These are phyloP conservation scores for Epizoanthus scotinus DNA, from an alignment of 92 coral and sea anemone genomes.

Conservation along the genomic window DNA sequence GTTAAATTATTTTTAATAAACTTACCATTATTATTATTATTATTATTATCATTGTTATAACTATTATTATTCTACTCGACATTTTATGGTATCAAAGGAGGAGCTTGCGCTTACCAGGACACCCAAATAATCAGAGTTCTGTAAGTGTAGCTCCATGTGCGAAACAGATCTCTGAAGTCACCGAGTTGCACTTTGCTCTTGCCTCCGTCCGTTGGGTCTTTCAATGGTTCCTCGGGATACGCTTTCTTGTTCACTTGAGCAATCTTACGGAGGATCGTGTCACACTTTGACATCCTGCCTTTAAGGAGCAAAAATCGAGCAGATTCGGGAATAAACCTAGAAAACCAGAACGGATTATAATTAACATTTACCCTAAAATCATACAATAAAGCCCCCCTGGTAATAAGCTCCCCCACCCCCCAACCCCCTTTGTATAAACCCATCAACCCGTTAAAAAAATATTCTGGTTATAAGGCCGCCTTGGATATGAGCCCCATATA, in stretches of 20 bases:
- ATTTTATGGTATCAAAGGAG: too few relatives aligned
- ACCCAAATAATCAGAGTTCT: conserved; percentile 12
- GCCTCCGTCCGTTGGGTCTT: conserved; percentile 24
- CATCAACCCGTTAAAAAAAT: too few relatives aligned
- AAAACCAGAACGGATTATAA: neutral
- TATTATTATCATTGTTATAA: too few relatives aligned
- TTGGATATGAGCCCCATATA: too few relatives aligned
- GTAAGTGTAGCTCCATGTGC: neutral
- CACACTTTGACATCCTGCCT: conserved; percentile 7
- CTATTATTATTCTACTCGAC: too few relatives aligned
- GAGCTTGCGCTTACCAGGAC: neutral
- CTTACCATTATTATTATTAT: too few relatives aligned
- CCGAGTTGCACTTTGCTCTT: neutral
- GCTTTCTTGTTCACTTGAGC: conserved; percentile 17
- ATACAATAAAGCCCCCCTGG: too few relatives aligned
- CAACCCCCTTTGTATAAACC: too few relatives aligned
- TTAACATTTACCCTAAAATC: neutral
- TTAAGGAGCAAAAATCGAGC: neutral
- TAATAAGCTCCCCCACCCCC: too few relatives aligned
- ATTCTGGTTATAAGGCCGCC: too few relatives aligned
- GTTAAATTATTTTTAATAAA: too few relatives aligned
- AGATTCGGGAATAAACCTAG: conserved; percentile 21
- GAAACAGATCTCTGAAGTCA: conserved; percentile 19
- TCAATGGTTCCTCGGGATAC: conserved; percentile 9
- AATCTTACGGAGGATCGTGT: conserved; percentile 13